phyloP scores from a whole-genome alignment of 2,797 vertebrate genomes.

The Anableps anableps region DNA sequence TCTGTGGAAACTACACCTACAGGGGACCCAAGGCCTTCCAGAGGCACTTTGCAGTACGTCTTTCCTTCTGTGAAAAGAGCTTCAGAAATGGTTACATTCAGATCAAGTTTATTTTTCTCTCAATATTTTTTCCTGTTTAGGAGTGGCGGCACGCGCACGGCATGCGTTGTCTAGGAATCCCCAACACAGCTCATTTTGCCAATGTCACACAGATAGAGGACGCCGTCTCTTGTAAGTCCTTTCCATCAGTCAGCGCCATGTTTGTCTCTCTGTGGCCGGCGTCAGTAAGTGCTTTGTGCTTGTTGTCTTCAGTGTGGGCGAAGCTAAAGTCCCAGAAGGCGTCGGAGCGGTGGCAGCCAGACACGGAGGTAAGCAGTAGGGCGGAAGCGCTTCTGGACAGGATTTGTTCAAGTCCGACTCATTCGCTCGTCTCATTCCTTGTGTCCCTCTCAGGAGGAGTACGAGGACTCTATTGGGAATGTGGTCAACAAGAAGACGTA shows the following conservation, averaged over 20 bases:
- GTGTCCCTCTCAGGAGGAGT: conserved; percentile 88
- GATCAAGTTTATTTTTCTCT: background rate
- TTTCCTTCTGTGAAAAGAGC: conserved; percentile 66
- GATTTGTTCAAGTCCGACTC: rapidly evolving
- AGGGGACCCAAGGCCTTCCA: conserved; percentile 97
- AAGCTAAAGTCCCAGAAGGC: conserved; percentile 98
- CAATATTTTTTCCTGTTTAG: conserved; percentile 69
- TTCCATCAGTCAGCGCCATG: background rate
- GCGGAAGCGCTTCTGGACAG: rapidly evolving
- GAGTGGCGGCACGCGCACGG: conserved; percentile 98
- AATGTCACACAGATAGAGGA: conserved; percentile 99
- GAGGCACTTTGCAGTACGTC: conserved; percentile 93
- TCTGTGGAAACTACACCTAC: conserved; percentile 98
- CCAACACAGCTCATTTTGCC: conserved; percentile 97
- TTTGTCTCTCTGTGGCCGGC: background rate
- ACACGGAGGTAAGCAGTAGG: conserved; percentile 88
- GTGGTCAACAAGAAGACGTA: conserved; percentile 99
- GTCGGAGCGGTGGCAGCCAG: conserved; percentile 95
- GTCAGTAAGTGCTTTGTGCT: background rate
- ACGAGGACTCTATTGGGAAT: conserved; percentile 97
- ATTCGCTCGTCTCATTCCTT: background rate
- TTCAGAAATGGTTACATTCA: background rate
- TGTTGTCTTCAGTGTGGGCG: conserved; percentile 87
- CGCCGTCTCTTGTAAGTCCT: conserved; percentile 89
- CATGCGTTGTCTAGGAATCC: conserved; percentile 97